Evolutionary conservation across 2,888 invertebrate genomes (phyloP), one percentile per base, ranked within the genome.

Genomic region (Heliothis peltigera): DNA sequence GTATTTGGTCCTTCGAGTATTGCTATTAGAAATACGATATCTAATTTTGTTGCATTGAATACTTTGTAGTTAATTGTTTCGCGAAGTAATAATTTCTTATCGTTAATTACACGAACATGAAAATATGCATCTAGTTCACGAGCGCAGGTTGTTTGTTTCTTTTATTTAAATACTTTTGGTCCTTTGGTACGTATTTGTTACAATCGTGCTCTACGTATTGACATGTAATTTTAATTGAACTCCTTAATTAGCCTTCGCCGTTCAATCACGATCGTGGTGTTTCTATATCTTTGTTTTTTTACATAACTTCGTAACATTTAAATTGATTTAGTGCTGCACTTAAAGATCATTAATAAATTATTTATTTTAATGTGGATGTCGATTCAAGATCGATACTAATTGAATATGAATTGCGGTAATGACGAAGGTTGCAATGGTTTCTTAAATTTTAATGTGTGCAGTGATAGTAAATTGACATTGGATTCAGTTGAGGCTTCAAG

Each of bases 401-500:
- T 64, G 25, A 47, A 72, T 66, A 56, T 10, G 10, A 51, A 58
- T 59, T 55, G 47, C 35, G 25, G 35, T 57, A 28, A 32, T 60
- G 19, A 7, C 6, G 49, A 64, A 80, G 72, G 53, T 64, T 77
- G 10, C 49, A 46, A 51, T 60, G 32, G 52, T 61, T 58, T 57
- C 12, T 48, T 58, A 25, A 8, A 17, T 58, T 28, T 28, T 17
- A 66, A 25, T 35, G 64, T 54, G 44, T 73, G 64, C 22, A 54
- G 49, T 59, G 67, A 69, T 79, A 71, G 63, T 59, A 5, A 46
- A 81, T 75, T 72, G 79, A 68, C 76, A 71, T 79, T 81, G 79
- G 63, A 28, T 64, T 51, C 53, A 5, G n/a, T 51, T 28, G 62
- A 66, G 68, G 71, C 28, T 71, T 42, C 46, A 46, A 32, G 28